Conservation (phyloP, 2,113 vertebrate genomes). For the Hyperopisus bebe region DNA sequence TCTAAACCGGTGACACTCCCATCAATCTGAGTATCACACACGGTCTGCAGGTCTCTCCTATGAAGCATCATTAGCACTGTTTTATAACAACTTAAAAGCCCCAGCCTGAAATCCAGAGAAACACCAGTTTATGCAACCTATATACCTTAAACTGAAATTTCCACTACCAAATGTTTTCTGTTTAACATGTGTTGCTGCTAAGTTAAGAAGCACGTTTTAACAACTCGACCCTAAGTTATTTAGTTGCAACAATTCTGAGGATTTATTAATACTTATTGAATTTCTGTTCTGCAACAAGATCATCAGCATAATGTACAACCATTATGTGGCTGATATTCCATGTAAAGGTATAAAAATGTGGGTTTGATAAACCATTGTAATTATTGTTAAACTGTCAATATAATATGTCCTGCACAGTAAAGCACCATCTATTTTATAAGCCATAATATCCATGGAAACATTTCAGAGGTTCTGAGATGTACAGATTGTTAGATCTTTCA, state of each 20-base stretch:
- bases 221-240: not conserved
- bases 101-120: not conserved
- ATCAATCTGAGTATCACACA: not conserved
- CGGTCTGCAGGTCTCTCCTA: no score
- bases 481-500: not conserved
- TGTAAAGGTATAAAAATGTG: not conserved
- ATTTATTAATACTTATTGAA: not conserved
- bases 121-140: not conserved
- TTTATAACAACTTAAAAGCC: not conserved
- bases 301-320: not conserved
- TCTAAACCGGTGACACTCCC: not conserved
- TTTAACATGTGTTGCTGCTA: not conserved
- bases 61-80: not conserved
- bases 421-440: not conserved
- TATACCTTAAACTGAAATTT: not conserved
- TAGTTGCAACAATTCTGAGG: not conserved
- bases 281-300: not conserved
- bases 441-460: not conserved
- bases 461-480: not conserved
- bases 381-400: not conserved
- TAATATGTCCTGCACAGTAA: not conserved
- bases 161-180: not conserved
- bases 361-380: not conserved
- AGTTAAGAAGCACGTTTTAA: not conserved
- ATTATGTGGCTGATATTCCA: not conserved